Percentiles rank a stretch among this genome's conserved stretches.
Evolutionary conservation across 2,113 vertebrate genomes (phyloP).

Genomic region (Semicossyphus pulcher): DNA sequence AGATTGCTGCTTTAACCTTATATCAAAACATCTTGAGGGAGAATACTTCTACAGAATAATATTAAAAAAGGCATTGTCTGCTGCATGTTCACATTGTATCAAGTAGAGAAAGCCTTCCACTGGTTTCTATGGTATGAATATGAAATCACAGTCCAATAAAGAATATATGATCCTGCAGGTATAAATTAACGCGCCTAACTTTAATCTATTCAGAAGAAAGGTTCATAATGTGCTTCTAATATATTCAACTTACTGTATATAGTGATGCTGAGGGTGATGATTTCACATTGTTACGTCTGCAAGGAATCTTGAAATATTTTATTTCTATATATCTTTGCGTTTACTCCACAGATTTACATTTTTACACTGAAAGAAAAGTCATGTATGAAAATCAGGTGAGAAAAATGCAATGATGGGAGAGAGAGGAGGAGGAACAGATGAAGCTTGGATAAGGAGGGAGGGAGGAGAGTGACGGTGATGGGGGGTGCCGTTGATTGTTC

Average conservation of each 20-base stretch:
- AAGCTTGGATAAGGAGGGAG: constrained; percentile 27
- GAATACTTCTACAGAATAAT: not conserved
- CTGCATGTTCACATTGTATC: no score
- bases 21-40: not conserved
- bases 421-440: constrained; percentile 37
- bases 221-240: not conserved
- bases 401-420: constrained; percentile 29
- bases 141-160: not conserved
- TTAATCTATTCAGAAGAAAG: not conserved
- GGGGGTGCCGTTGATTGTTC: constrained; percentile 69
- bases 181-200: not conserved
- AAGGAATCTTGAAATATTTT: not conserved
- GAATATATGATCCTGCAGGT: no score
- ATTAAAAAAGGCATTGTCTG: not conserved
- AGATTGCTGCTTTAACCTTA: not conserved
- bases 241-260: not conserved
- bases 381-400: constrained; percentile 7
- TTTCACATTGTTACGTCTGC: not conserved
- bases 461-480: constrained; percentile 53
- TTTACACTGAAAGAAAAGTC: not conserved
- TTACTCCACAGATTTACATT: not conserved
- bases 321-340: not conserved
- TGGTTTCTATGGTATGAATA: not conserved
- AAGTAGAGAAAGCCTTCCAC: not conserved
- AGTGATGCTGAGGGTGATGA: not conserved